Percentiles rank a stretch among this genome's conserved stretches.
These are phyloP conservation scores for Neogale vison DNA, from an alignment of 2,113 vertebrate species.

Conservation along the genomic window DNA sequence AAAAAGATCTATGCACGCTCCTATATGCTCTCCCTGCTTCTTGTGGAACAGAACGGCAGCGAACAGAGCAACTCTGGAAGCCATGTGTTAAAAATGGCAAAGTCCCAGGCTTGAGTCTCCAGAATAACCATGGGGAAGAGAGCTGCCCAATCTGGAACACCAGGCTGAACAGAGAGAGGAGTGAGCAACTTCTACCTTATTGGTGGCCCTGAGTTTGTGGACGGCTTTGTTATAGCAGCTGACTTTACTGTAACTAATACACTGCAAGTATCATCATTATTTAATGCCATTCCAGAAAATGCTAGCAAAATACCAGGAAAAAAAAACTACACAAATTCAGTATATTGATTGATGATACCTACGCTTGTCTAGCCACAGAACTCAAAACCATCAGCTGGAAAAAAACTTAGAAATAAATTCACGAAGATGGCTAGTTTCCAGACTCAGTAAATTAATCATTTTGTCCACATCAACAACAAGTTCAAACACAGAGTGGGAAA, in stretches of 20 bases:
- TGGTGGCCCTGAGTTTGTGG: background rate
- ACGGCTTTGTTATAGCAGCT: background rate
- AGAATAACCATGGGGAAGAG: background rate
- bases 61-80: background rate
- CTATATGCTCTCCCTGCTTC: background rate
- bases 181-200: fast-evolving
- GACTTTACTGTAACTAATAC: background rate
- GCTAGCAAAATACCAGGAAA: background rate
- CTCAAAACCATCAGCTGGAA: background rate
- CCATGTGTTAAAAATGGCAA: background rate
- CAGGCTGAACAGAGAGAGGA: background rate
- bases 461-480: background rate
- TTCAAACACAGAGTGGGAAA: background rate
- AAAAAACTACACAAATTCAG: background rate
- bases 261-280: background rate
- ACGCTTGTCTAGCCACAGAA: background rate
- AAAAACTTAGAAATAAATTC: background rate
- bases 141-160: background rate
- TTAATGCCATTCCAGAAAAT: background rate
- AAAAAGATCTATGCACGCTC: fast-evolving
- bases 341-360: too few species aligned
- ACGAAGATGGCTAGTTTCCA: background rate
- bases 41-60: background rate
- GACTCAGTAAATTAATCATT: background rate
- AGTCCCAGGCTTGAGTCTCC: background rate